These are phyloP conservation scores for Erinaceus europaeus DNA, from an alignment of 2,113 vertebrate species.

Conservation along the genomic window DNA sequence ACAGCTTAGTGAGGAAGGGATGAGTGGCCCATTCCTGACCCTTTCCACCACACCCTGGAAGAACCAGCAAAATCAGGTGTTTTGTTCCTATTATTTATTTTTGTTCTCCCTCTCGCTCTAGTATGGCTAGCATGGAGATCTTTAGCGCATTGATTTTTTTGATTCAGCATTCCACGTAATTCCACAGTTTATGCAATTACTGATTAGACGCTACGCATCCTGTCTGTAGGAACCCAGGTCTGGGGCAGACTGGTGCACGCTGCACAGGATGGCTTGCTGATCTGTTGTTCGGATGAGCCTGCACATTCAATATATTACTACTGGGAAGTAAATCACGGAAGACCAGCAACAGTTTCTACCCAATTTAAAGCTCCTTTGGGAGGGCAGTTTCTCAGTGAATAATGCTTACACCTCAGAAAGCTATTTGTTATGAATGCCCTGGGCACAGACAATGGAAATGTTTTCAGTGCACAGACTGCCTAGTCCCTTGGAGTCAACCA, in stretches of 20 bases:
- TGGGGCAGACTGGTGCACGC: background rate
- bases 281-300: slow-evolving; percentile 30
- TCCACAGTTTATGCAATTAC: slow-evolving; percentile 71
- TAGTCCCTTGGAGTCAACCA: background rate
- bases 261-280: background rate
- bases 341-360: slow-evolving; percentile 8
- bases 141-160: slow-evolving; percentile 69
- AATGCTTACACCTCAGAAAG: slow-evolving; percentile 13
- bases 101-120: too few relatives aligned
- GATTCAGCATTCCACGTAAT: slow-evolving; percentile 60
- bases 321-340: slow-evolving; percentile 55
- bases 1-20: slow-evolving; percentile 57
- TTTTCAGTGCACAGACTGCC: background rate
- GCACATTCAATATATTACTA: background rate
- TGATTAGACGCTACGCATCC: background rate
- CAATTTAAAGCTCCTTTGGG: slow-evolving; percentile 31
- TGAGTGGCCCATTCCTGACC: slow-evolving; percentile 48
- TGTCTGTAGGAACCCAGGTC: slow-evolving; percentile 63
- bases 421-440: slow-evolving; percentile 27
- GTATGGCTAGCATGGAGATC: slow-evolving; percentile 73
- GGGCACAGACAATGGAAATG: slow-evolving; percentile 13
- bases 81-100: slow-evolving; percentile 48
- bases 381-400: slow-evolving; percentile 28
- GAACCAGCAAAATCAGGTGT: slow-evolving; percentile 52
- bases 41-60: slow-evolving; percentile 43